Evolutionary conservation across 64 coral and sea anemone genomes (phyloP).

Genomic region (Anthopleura sola): DNA sequence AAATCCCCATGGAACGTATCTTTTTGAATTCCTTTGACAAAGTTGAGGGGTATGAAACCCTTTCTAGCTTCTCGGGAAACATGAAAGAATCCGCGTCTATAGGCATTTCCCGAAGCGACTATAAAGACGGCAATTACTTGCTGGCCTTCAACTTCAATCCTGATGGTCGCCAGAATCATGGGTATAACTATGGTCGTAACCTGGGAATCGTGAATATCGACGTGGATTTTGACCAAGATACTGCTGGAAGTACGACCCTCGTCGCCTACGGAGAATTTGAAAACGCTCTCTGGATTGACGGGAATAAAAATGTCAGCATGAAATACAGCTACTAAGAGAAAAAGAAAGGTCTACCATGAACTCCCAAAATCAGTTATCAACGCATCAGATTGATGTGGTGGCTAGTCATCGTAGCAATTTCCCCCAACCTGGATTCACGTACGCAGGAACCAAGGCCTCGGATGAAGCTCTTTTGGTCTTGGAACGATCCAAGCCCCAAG

Average conservation of each 20-base stretch:
- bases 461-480: not conserved
- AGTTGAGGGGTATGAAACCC: constrained; percentile 1
- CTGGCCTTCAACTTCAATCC: constrained; percentile 15
- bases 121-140: constrained; percentile 1
- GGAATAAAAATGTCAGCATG: constrained; percentile 19
- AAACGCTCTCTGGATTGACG: constrained; percentile 19
- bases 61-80: not conserved
- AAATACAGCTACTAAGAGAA: constrained; percentile 11
- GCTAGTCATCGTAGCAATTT: not conserved
- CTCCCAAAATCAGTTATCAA: not conserved
- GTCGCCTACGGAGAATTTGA: not conserved
- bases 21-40: not conserved
- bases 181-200: constrained; percentile 9
- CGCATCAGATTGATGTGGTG: not conserved
- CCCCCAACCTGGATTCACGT: not conserved
- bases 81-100: not conserved
- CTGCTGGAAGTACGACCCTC: not conserved
- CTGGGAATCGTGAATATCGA: constrained; percentile 2
- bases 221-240: constrained; percentile 1
- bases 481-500: not conserved
- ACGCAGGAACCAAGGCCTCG: not conserved
- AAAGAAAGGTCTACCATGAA: not conserved
- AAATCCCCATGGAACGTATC: constrained; percentile 5
- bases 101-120: constrained; percentile 2
- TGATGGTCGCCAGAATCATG: constrained; percentile 15